Evolutionary conservation across 2,113 vertebrate genomes (phyloP).

Genomic region (Mastomys natalensis): DNA sequence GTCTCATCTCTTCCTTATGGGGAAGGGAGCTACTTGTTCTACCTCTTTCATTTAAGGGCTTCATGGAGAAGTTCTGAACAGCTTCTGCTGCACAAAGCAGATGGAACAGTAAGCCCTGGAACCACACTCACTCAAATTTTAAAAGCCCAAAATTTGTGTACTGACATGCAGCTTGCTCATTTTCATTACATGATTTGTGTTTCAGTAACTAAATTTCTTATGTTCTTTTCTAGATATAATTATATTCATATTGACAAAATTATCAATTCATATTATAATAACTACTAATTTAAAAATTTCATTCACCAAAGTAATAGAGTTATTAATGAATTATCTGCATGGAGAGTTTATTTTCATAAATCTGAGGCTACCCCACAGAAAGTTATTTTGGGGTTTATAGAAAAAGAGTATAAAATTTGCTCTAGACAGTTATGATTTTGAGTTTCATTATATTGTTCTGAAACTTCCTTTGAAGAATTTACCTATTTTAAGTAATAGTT

Average conservation of each 20-base stretch:
- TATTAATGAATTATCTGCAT: constrained; percentile 1
- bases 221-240: not conserved
- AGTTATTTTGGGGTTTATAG: not conserved
- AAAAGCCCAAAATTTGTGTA: no score
- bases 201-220: constrained; percentile 19
- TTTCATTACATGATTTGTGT: not conserved
- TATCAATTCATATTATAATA: not conserved
- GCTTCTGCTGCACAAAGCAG: not conserved
- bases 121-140: not conserved
- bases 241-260: not conserved
- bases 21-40: not conserved
- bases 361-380: not conserved
- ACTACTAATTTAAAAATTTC: not conserved
- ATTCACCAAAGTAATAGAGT: not conserved
- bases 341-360: not conserved
- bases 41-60: not conserved
- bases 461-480: not conserved
- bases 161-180: not conserved
- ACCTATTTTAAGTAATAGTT: constrained; percentile 27
- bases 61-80: not conserved
- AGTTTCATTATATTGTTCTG: not conserved
- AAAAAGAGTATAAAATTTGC: not conserved
- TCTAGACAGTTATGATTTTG: not conserved
- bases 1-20: not conserved
- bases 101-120: not conserved